These are phyloP conservation scores for Tachysurus vachellii DNA, from an alignment of 2,113 vertebrate species.

Conservation along the genomic window DNA sequence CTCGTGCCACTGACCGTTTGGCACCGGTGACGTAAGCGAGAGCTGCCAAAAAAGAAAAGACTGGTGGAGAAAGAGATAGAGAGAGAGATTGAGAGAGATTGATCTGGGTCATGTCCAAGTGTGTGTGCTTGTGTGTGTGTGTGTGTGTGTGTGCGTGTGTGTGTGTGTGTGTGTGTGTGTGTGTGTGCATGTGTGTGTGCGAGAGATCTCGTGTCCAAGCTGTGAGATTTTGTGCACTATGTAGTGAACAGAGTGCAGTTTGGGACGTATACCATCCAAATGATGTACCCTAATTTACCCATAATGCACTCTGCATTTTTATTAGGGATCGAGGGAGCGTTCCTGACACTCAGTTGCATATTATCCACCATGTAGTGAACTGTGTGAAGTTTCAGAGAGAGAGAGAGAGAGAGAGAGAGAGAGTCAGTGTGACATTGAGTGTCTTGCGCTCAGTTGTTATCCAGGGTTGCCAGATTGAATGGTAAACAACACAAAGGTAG, in stretches of 20 bases:
- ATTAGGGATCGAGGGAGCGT: background rate
- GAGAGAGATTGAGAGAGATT: background rate
- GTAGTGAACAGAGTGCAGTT: background rate
- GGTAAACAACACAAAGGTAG: background rate
- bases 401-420: conserved; percentile 9
- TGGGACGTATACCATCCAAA: background rate
- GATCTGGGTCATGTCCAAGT: too few species aligned
- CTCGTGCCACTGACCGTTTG: background rate
- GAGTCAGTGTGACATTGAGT: conserved; percentile 18
- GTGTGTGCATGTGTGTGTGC: too few species aligned
- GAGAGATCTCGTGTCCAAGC: background rate
- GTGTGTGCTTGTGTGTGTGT: too few species aligned
- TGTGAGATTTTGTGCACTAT: background rate
- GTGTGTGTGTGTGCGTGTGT: too few species aligned
- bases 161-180: too few species aligned
- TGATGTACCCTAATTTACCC: background rate
- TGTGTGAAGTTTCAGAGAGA: too few species aligned
- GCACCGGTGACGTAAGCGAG: conserved; percentile 8
- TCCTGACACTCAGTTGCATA: background rate
- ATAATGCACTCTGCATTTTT: background rate
- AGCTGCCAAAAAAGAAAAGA: background rate
- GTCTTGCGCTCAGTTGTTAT: background rate
- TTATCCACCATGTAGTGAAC: too few species aligned
- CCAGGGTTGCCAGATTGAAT: background rate
- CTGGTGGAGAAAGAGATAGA: background rate